These are phyloP conservation scores for Cantharis nigra DNA, from an alignment of 2,888 invertebrate species.

Conservation along the genomic window DNA sequence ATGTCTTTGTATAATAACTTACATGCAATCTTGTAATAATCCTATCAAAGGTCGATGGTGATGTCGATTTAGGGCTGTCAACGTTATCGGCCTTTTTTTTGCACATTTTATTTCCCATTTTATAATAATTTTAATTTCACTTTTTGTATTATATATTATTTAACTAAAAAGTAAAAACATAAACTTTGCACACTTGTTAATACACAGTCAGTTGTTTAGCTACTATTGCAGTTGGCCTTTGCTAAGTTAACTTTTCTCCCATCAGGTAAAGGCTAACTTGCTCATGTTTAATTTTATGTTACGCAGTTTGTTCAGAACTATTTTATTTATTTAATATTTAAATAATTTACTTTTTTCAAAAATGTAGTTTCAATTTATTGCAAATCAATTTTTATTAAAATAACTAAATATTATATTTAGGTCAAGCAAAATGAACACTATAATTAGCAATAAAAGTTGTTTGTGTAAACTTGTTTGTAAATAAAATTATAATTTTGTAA, in stretches of 20 bases:
- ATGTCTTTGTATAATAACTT: slow-evolving; percentile 34
- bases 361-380: not conserved
- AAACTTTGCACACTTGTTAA: slow-evolving; percentile 21
- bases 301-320: slow-evolving; percentile 11
- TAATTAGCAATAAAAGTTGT: not conserved
- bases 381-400: not conserved
- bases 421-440: not conserved
- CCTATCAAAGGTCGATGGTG: slow-evolving; percentile 47
- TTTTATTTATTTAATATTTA: slow-evolving; percentile 6
- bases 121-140: not conserved
- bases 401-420: not conserved
- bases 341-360: not conserved
- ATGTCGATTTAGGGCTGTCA: slow-evolving; percentile 43
- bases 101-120: slow-evolving; percentile 53
- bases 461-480: not conserved
- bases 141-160: not conserved
- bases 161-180: slow-evolving; percentile 6
- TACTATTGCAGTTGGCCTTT: slow-evolving; percentile 22
- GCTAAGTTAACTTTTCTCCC: slow-evolving; percentile 21
- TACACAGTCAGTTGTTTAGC: slow-evolving; percentile 23
- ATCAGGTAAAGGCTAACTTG: slow-evolving; percentile 28
- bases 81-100: slow-evolving; percentile 47
- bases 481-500: not conserved
- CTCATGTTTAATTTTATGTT: slow-evolving; percentile 23
- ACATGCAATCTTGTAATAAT: slow-evolving; percentile 52